phyloP scores from a whole-genome alignment of 2,888 invertebrate species.

The Zeuzera pyrina region DNA sequence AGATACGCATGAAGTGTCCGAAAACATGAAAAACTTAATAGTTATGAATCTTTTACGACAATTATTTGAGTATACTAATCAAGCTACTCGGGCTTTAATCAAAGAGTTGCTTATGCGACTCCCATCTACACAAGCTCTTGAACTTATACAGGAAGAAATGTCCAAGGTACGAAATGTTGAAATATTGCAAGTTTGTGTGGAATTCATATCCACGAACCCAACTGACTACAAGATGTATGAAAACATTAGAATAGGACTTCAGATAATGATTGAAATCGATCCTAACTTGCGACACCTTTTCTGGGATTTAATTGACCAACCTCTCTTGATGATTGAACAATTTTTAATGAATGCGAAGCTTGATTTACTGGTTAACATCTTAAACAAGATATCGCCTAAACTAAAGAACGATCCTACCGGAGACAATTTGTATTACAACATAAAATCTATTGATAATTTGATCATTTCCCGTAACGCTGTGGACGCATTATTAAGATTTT shows the following conservation, averaged over 20 bases:
- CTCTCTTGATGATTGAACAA: slow-evolving; percentile 86
- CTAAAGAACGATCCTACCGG: slow-evolving; percentile 50
- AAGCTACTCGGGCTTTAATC: slow-evolving; percentile 52
- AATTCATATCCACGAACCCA: slow-evolving; percentile 72
- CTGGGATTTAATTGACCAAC: slow-evolving; percentile 78
- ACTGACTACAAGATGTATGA: slow-evolving; percentile 67
- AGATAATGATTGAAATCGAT: slow-evolving; percentile 77
- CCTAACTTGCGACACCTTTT: slow-evolving; percentile 70
- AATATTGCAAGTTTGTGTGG: slow-evolving; percentile 76
- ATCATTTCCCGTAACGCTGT: slow-evolving; percentile 75
- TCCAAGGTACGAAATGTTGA: slow-evolving; percentile 75
- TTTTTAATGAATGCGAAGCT: slow-evolving; percentile 89
- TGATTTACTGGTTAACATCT: slow-evolving; percentile 75
- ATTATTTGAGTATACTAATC: slow-evolving; percentile 67
- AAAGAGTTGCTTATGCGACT: slow-evolving; percentile 74
- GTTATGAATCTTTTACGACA: slow-evolving; percentile 69
- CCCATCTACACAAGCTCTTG: slow-evolving; percentile 71
- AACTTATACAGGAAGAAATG: slow-evolving; percentile 76
- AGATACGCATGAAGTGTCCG: slow-evolving; percentile 73
- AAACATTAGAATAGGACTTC: slow-evolving; percentile 78
- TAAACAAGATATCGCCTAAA: slow-evolving; percentile 70
- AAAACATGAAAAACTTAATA: slow-evolving; percentile 69
- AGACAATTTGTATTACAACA: slow-evolving; percentile 74
- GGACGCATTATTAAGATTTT: slow-evolving; percentile 79
- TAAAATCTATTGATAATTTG: slow-evolving; percentile 69